Evolutionary conservation across 2,888 invertebrate species (phyloP).

Genomic region (Chrysomela aeneicollis): DNA sequence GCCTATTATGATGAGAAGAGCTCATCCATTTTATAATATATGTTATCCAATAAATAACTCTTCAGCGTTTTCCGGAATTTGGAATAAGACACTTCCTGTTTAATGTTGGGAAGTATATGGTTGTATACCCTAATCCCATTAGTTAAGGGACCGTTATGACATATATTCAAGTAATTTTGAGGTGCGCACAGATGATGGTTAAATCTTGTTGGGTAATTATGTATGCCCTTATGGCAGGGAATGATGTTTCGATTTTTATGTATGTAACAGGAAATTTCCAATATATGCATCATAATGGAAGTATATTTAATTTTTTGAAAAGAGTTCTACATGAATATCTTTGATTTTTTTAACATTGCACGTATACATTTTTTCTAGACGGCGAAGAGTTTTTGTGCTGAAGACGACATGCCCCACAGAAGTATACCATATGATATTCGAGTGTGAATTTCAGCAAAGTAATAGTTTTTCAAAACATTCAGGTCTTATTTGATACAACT

Average conservation of each 20-base stretch:
- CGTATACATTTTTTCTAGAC: constrained; percentile 7
- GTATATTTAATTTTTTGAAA: constrained; percentile 3
- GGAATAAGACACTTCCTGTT: not conserved
- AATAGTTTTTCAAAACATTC: constrained; percentile 2
- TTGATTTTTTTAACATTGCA: constrained; percentile 9
- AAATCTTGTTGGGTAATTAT: constrained; percentile 12
- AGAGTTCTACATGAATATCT: constrained; percentile 6
- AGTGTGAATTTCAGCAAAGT: not conserved
- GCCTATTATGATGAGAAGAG: not conserved
- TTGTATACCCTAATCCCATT: constrained; percentile 12
- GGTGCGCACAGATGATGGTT: constrained; percentile 1
- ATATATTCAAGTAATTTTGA: constrained; percentile 6
- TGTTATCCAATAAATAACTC: constrained; percentile 4
- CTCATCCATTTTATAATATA: constrained; percentile 1
- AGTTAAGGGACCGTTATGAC: not conserved
- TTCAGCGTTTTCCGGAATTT: not conserved
- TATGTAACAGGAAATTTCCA: constrained; percentile 13
- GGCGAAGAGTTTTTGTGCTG: not conserved
- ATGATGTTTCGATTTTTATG: not conserved
- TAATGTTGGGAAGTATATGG: not conserved
- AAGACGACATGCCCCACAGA: not conserved
- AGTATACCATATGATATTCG: not conserved
- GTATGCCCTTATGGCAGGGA: not conserved
- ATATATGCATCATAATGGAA: constrained; percentile 1
- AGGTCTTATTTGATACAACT: constrained; percentile 10